A percentile compares a stretch with the other conserved stretches of the same genome.
These are phyloP conservation scores for Celastrina argiolus DNA, from an alignment of 2,888 invertebrate species.

Conservation along the genomic window DNA sequence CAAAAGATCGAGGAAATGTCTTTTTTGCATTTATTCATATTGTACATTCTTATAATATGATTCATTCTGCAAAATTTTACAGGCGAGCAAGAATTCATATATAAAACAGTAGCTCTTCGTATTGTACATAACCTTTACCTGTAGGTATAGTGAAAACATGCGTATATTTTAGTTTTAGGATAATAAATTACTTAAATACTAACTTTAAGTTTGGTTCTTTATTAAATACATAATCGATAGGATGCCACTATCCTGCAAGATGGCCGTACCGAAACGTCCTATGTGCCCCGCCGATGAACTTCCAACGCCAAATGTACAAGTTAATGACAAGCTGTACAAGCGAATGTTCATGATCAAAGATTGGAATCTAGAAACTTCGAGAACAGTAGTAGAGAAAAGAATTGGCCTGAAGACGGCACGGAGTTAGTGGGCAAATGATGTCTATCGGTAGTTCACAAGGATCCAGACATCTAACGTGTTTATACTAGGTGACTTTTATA, in stretches of 20 bases:
- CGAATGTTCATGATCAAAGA: slow-evolving; percentile 16
- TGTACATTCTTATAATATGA: slow-evolving; percentile 78
- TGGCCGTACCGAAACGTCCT: slow-evolving; percentile 53
- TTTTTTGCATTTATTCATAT: slow-evolving; percentile 79
- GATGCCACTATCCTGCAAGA: slow-evolving; percentile 74
- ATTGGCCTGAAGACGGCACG: background rate
- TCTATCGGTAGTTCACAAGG: background rate
- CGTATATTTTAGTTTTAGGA: slow-evolving; percentile 78
- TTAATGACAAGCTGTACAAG: slow-evolving; percentile 20
- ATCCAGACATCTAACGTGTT: background rate
- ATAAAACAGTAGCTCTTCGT: slow-evolving; percentile 78
- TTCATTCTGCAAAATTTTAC: slow-evolving; percentile 79
- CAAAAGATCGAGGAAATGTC: slow-evolving; percentile 69
- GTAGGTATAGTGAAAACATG: slow-evolving; percentile 77
- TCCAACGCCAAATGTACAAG: slow-evolving; percentile 66
- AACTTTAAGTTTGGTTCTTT: slow-evolving; percentile 78
- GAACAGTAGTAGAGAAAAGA: slow-evolving; percentile 15
- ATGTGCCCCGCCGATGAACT: slow-evolving; percentile 76
- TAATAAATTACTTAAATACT: slow-evolving; percentile 79
- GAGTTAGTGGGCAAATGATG: background rate
- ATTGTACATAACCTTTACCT: slow-evolving; percentile 78
- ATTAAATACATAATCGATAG: slow-evolving; percentile 77
- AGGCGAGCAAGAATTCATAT: slow-evolving; percentile 79
- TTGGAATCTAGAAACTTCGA: slow-evolving; percentile 9
- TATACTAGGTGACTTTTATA: too few species aligned